Conservation (phyloP, 92 coral and sea anemone species). For the Phenganax marumi region DNA sequence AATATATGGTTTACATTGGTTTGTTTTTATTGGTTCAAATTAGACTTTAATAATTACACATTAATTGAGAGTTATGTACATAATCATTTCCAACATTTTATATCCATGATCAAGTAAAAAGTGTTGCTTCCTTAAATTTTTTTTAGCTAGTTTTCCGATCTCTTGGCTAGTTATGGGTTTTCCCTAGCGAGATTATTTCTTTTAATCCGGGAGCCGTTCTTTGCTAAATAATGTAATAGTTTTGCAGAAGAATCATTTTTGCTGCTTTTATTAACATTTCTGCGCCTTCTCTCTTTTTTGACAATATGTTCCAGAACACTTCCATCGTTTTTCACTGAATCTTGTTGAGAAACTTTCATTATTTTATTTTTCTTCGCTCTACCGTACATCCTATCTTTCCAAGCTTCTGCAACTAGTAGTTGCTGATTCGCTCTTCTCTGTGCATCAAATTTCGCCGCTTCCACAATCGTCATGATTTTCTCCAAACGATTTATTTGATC, state of each 20-base stretch:
- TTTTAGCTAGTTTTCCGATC: slow-evolving; percentile 5
- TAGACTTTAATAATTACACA: no score
- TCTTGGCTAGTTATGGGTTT: background rate
- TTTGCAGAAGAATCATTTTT: background rate
- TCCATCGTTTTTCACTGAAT: background rate
- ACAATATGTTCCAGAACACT: background rate
- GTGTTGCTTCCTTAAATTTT: background rate
- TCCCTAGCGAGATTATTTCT: background rate
- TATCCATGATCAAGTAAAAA: no score
- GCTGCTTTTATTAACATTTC: background rate
- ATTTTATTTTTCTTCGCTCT: slow-evolving; percentile 14
- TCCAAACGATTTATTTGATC: slow-evolving; percentile 78
- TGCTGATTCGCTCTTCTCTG: slow-evolving; percentile 72
- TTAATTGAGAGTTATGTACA: no score
- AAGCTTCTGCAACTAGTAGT: slow-evolving; percentile 44
- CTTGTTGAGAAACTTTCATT: background rate
- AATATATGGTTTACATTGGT: background rate
- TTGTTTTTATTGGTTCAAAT: background rate
- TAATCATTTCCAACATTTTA: no score
- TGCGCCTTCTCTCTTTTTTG: slow-evolving; percentile 11
- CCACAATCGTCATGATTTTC: slow-evolving; percentile 82
- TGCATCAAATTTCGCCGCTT: slow-evolving; percentile 89
- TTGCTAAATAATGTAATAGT: background rate
- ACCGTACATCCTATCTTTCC: slow-evolving; percentile 34
- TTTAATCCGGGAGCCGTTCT: background rate